phyloP scores from a whole-genome alignment of 2,888 invertebrate genomes.

The Phasia obesa region DNA sequence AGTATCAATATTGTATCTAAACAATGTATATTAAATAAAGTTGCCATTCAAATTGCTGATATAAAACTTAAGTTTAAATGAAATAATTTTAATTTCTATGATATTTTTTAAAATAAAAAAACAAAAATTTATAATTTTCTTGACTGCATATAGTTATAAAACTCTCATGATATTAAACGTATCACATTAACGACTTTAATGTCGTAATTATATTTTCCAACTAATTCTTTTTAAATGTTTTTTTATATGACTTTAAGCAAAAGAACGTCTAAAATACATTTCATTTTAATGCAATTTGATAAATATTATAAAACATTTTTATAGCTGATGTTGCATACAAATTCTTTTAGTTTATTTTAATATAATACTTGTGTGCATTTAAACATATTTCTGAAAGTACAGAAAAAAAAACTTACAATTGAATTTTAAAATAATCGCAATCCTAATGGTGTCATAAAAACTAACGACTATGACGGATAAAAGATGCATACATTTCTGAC shows the following conservation, averaged over 20 bases:
- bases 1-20: no score
- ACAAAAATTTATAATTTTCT: constrained; percentile 4
- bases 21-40: no score
- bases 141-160: background rate
- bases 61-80: no score
- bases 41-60: no score
- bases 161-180: no score
- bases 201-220: constrained; percentile 16
- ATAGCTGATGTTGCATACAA: constrained; percentile 55
- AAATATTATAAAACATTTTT: constrained; percentile 63
- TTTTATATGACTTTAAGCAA: constrained; percentile 17
- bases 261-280: constrained; percentile 8
- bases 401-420: constrained; percentile 49
- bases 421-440: constrained; percentile 64
- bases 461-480: constrained; percentile 66
- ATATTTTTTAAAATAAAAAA: no score
- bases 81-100: no score
- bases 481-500: constrained; percentile 52
- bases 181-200: constrained; percentile 16
- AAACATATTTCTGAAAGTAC: constrained; percentile 17
- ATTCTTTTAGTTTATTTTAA: constrained; percentile 36
- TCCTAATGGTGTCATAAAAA: constrained; percentile 71
- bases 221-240: background rate
- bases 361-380: constrained; percentile 30
- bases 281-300: constrained; percentile 47